These are phyloP conservation scores for Epistrophella euchroma DNA, from an alignment of 2,888 invertebrate genomes.

Conservation along the genomic window DNA sequence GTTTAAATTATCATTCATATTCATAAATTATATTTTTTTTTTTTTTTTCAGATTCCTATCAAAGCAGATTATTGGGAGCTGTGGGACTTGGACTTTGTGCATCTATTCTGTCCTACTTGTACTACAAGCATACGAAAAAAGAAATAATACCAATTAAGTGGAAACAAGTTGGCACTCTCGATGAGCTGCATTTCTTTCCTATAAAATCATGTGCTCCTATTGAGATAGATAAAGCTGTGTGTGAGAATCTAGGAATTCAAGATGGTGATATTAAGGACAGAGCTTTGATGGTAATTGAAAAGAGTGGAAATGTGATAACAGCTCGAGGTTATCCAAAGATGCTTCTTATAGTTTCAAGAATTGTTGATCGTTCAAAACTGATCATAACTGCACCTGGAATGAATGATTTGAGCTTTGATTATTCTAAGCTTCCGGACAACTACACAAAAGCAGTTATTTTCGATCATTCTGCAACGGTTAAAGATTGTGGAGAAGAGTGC, in stretches of 20 bases:
- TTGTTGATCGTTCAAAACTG: slow-evolving; percentile 83
- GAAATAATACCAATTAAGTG: slow-evolving; percentile 81
- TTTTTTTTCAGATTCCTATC: not conserved
- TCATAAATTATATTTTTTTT: too few species aligned
- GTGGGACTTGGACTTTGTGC: slow-evolving; percentile 78
- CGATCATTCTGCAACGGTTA: slow-evolving; percentile 86
- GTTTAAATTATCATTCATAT: too few species aligned
- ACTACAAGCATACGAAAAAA: slow-evolving; percentile 78
- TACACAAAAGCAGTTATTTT: slow-evolving; percentile 85
- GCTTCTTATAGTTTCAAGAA: slow-evolving; percentile 78
- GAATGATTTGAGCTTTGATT: slow-evolving; percentile 84
- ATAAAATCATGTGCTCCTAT: slow-evolving; percentile 81
- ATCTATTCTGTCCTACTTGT: slow-evolving; percentile 77
- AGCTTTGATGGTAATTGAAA: slow-evolving; percentile 80
- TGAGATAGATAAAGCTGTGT: slow-evolving; percentile 74
- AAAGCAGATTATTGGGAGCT: slow-evolving; percentile 41
- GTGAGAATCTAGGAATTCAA: slow-evolving; percentile 80
- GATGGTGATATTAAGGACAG: slow-evolving; percentile 79
- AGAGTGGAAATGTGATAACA: slow-evolving; percentile 79
- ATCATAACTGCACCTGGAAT: slow-evolving; percentile 85
- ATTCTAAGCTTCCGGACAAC: slow-evolving; percentile 81
- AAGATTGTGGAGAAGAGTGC: slow-evolving; percentile 90
- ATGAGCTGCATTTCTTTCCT: slow-evolving; percentile 80
- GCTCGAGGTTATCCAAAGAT: slow-evolving; percentile 81
- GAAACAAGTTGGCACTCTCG: slow-evolving; percentile 80